These are phyloP conservation scores for Sebastes iracundus DNA, from an alignment of 2,797 vertebrate genomes.

Conservation along the genomic window DNA sequence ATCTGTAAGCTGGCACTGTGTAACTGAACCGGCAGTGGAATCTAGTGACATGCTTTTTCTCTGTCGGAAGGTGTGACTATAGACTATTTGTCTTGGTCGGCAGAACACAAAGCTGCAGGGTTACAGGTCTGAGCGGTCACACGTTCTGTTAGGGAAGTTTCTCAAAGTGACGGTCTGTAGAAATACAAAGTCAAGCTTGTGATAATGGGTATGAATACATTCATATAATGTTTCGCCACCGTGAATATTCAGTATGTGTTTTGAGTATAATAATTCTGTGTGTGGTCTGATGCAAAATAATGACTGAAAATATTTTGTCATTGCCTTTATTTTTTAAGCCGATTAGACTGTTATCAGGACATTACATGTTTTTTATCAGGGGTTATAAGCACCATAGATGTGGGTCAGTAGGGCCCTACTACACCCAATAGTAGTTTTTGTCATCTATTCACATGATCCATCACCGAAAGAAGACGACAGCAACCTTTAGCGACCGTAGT, in stretches of 20 bases:
- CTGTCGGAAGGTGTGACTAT: slow-evolving; percentile 58
- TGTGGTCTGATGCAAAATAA: not conserved
- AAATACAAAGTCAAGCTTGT: not conserved
- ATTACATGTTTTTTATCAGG: not conserved
- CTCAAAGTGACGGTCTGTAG: not conserved
- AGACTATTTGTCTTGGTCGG: slow-evolving; percentile 53
- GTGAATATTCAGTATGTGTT: not conserved
- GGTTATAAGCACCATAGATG: no score
- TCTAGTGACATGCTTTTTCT: slow-evolving; percentile 51
- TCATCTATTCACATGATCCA: no score
- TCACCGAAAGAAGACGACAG: no score
- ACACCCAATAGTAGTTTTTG: no score
- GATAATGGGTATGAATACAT: not conserved
- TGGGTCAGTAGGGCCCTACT: no score
- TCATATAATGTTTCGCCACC: not conserved
- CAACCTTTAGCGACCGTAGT: no score
- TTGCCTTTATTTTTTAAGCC: not conserved
- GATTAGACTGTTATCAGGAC: not conserved
- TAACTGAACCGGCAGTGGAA: slow-evolving; percentile 58
- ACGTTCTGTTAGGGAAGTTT: not conserved
- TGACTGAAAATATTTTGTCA: not conserved
- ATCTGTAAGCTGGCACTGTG: slow-evolving; percentile 55
- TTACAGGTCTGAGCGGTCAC: slow-evolving; percentile 2
- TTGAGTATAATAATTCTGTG: not conserved
- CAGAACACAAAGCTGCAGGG: slow-evolving; percentile 9